Percentiles rank a stretch among this genome's conserved stretches.
phyloP scores from a whole-genome alignment of 2,113 vertebrate genomes.

The Lycaon pictus region DNA sequence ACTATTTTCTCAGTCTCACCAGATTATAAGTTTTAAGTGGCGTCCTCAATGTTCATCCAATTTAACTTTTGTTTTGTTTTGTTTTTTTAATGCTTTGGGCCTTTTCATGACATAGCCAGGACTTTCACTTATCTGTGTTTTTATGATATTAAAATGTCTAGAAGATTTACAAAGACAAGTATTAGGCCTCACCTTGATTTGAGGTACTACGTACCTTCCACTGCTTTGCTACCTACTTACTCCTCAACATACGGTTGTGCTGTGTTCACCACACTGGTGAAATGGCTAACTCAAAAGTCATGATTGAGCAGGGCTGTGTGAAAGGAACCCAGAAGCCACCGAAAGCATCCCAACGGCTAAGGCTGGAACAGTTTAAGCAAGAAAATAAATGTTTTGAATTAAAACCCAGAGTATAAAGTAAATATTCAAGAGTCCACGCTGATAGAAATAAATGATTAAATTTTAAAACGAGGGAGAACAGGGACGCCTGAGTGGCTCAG shows the following conservation, averaged over 20 bases:
- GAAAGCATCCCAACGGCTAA: not conserved
- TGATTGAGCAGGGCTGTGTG: fast-evolving
- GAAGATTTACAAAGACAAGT: not conserved
- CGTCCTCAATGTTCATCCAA: not conserved
- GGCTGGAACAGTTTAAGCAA: not conserved
- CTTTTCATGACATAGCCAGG: not conserved
- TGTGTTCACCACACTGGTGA: not conserved
- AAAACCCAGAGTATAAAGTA: not conserved
- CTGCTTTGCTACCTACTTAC: not conserved
- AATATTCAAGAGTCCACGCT: not conserved
- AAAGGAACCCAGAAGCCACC: not conserved
- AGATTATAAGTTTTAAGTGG: constrained; percentile 48
- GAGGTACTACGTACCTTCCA: not conserved
- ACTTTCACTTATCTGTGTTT: constrained; percentile 2
- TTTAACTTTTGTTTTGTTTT: not conserved
- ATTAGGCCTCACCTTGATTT: not conserved
- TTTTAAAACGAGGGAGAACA: not conserved
- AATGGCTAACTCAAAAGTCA: not conserved
- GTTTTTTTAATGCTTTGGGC: not conserved
- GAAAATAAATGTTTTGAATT: not conserved
- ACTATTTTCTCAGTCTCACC: constrained; percentile 29
- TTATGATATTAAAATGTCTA: constrained; percentile 34
- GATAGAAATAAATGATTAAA: not conserved
- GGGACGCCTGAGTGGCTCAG: not conserved
- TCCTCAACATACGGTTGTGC: not conserved